Percentiles rank a stretch among this genome's conserved stretches.
These are phyloP conservation scores for Phymanthus crucifer DNA, from an alignment of 92 coral and sea anemone genomes.

Conservation along the genomic window DNA sequence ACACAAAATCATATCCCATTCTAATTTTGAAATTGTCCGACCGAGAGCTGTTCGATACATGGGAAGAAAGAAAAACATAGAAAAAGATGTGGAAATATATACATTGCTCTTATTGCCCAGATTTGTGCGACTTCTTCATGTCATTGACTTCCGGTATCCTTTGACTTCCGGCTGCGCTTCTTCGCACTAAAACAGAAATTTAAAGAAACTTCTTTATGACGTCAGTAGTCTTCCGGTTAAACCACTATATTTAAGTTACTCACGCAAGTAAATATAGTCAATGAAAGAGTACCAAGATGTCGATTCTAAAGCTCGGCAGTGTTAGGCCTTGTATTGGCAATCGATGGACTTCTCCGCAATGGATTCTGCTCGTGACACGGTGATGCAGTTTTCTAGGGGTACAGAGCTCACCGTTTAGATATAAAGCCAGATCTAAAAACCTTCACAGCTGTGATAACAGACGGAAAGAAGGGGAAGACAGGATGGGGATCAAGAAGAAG, in stretches of 20 bases:
- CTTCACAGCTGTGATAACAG: neutral
- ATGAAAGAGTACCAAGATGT: neutral
- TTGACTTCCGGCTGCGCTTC: too few species aligned
- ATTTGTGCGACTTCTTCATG: too few species aligned
- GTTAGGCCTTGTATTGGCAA: neutral
- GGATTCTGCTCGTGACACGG: conserved; percentile 45
- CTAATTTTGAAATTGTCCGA: too few species aligned
- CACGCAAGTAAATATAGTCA: neutral
- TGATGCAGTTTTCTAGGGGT: conserved; percentile 68
- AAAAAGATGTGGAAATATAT: too few species aligned
- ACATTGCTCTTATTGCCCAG: too few species aligned
- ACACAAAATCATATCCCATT: too few species aligned
- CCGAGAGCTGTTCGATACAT: too few species aligned
- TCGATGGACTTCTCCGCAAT: neutral
- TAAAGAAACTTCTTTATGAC: too few species aligned
- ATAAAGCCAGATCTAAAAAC: conserved; percentile 48
- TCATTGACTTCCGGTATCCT: too few species aligned
- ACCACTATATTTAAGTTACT: neutral
- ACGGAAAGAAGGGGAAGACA: neutral
- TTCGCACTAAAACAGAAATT: too few species aligned
- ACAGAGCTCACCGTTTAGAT: conserved; percentile 57
- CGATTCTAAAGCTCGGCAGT: neutral
- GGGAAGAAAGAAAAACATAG: too few species aligned
- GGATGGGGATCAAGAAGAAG: neutral
- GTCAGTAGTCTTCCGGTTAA: neutral